These are phyloP conservation scores for Drosophila macrothrix DNA, from an alignment of 2,888 invertebrate genomes.

Conservation along the genomic window DNA sequence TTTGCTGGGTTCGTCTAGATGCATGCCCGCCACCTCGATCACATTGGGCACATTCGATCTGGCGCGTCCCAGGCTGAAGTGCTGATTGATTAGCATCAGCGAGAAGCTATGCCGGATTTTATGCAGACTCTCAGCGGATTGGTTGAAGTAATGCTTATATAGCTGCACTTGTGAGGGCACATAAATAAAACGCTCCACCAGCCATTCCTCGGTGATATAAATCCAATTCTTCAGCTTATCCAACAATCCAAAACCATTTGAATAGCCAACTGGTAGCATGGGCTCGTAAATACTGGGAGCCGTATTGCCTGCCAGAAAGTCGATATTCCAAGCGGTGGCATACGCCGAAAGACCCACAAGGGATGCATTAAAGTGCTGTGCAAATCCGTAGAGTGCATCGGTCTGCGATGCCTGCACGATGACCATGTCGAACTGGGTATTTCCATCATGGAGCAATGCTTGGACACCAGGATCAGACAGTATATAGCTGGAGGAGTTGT, in stretches of 20 bases:
- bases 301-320: constrained; percentile 66
- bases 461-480: constrained; percentile 46
- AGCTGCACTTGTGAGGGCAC: constrained; percentile 55
- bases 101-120: constrained; percentile 68
- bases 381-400: constrained; percentile 82
- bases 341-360: constrained; percentile 70
- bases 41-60: constrained; percentile 78
- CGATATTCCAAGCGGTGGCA: constrained; percentile 54
- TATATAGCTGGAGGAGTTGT: constrained; percentile 38
- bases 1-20: constrained; percentile 49
- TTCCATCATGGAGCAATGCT: constrained; percentile 33
- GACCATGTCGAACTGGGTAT: constrained; percentile 52
- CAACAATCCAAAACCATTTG: constrained; percentile 12
- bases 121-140: constrained; percentile 24
- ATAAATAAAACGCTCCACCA: constrained; percentile 43
- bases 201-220: constrained; percentile 60
- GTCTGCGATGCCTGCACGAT: constrained; percentile 51
- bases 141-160: constrained; percentile 54
- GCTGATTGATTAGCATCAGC: constrained; percentile 81
- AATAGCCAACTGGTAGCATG: constrained; percentile 40
- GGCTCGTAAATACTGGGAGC: constrained; percentile 66
- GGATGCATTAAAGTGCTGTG: constrained; percentile 69
- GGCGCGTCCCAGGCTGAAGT: constrained; percentile 73
- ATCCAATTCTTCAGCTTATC: constrained; percentile 50
- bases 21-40: constrained; percentile 80